phyloP scores from a whole-genome alignment of 2,888 invertebrate genomes.

The Copidosoma aretas region DNA sequence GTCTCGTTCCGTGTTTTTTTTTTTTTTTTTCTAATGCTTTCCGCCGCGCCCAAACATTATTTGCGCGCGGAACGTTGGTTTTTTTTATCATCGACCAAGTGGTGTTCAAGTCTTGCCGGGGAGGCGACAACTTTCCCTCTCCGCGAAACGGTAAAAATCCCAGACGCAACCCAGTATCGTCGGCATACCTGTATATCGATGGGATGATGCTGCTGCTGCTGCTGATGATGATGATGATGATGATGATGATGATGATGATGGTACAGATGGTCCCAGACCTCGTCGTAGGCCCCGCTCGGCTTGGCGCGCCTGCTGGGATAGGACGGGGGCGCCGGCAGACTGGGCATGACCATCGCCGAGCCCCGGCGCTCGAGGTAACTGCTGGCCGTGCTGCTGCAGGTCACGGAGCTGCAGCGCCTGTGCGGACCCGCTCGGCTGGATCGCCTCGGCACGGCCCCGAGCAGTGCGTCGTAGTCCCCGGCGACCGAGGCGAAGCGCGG shows the following conservation, averaged over 20 bases:
- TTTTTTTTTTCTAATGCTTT: no score
- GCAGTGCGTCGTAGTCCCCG: slow-evolving; percentile 73
- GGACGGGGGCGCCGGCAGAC: slow-evolving; percentile 68
- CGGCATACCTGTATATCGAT: slow-evolving; percentile 67
- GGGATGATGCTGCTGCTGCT: slow-evolving; percentile 67
- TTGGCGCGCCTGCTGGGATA: slow-evolving; percentile 56
- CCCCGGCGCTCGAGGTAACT: slow-evolving; percentile 83
- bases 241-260: slow-evolving; percentile 68
- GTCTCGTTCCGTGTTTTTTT: no score
- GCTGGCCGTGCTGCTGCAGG: slow-evolving; percentile 84
- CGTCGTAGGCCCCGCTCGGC: slow-evolving; percentile 54
- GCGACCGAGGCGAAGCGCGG: slow-evolving; percentile 69
- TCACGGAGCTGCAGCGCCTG: slow-evolving; percentile 79
- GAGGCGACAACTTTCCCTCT: no score
- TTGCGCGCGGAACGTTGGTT: no score
- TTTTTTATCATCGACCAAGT: no score
- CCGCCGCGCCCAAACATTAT: no score
- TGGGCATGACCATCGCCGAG: slow-evolving; percentile 78
- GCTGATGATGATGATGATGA: slow-evolving; percentile 68
- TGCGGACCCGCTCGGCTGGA: slow-evolving; percentile 1
- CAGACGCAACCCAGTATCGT: background rate
- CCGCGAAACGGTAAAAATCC: no score
- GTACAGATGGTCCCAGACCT: slow-evolving; percentile 64
- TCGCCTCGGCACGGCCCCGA: slow-evolving; percentile 69
- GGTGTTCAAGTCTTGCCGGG: no score